Base-by-base conservation (phyloP, 2,888 invertebrate genomes). In the Automeris io region DNA sequence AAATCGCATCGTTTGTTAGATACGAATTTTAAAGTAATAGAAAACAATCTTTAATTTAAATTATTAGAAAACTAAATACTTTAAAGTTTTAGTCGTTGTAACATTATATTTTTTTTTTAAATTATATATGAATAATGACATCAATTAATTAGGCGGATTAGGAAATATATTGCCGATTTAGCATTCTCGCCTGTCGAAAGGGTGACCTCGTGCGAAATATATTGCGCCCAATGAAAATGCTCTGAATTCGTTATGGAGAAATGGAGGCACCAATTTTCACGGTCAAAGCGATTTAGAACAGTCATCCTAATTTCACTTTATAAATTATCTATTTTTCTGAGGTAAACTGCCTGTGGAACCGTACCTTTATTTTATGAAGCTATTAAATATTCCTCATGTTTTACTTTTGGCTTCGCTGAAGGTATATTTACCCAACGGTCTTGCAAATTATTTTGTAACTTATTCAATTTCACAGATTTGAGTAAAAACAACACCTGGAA, bases 181-280 rank as follows among this genome's bases (percentile, higher is more conserved):
- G 46, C 47, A 51, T 51, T 49, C 41, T 39, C 36, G 41, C 39
- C 25, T 46, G 46, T 43, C 40, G 41, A 42, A 47, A 46, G 40
- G 35, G 33, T 41, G 42, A 25, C 43, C 42, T 43, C 33, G 37
- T 35, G 33, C 41, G 31, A 50, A 57, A 64, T 57, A 49, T 52
- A 61, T 58, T 51, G 47, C 56, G 45, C 35, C 43, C 43, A 54
- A 55, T 56, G 46, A 55, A 48, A 56, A 57, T 58, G 54, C 48
- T 39, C 37, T 11, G 34, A 53, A 59, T 51, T 51, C 31, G 34
- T 43, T 47, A 33, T 22, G 13, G 23, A 41, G 45, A 36, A 42
- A 49, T 48, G 41, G 18, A 32, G 23, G 23, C 31, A 37, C 32
- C 37, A 37, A 37, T 37, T 37, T 32, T 11, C 23, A 42, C 8